These are phyloP conservation scores for Poecilobothrus nobilitatus DNA, from an alignment of 2,888 invertebrate genomes.

Conservation along the genomic window DNA sequence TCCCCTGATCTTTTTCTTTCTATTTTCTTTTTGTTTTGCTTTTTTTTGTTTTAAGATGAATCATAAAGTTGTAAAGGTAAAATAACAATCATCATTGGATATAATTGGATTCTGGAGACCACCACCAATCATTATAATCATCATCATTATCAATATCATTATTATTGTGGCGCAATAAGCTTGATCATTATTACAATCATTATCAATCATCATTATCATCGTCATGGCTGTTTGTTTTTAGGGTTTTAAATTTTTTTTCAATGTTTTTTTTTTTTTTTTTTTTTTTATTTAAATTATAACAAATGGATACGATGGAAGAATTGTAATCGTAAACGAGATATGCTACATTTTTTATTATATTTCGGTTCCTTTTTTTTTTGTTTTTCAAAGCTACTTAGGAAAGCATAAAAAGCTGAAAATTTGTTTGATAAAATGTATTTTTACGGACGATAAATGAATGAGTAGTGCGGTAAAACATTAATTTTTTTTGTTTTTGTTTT, in stretches of 20 bases:
- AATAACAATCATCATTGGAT: conserved; percentile 2
- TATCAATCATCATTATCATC: not conserved
- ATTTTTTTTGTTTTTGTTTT: not conserved
- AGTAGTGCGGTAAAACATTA: not conserved
- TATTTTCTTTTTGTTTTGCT: no score
- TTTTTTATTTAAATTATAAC: conserved; percentile 1
- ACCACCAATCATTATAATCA: not conserved
- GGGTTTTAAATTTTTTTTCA: not conserved
- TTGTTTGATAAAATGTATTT: conserved; percentile 4
- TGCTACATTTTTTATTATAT: not conserved
- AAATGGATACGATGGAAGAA: not conserved
- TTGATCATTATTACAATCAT: no score
- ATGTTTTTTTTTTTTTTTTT: not conserved
- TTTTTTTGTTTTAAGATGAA: no score
- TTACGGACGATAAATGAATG: not conserved
- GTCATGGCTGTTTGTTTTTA: not conserved
- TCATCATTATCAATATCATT: not conserved
- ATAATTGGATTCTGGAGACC: not conserved
- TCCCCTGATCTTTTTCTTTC: not conserved
- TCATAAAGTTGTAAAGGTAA: conserved; percentile 3
- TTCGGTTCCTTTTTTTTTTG: no score
- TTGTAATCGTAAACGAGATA: not conserved
- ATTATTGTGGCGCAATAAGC: no score
- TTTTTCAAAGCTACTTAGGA: not conserved
- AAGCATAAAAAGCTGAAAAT: conserved; percentile 3